Percentiles rank a stretch among this genome's conserved stretches.
Conservation (phyloP, 2,113 vertebrate species). For the Loxodonta africana region DNA sequence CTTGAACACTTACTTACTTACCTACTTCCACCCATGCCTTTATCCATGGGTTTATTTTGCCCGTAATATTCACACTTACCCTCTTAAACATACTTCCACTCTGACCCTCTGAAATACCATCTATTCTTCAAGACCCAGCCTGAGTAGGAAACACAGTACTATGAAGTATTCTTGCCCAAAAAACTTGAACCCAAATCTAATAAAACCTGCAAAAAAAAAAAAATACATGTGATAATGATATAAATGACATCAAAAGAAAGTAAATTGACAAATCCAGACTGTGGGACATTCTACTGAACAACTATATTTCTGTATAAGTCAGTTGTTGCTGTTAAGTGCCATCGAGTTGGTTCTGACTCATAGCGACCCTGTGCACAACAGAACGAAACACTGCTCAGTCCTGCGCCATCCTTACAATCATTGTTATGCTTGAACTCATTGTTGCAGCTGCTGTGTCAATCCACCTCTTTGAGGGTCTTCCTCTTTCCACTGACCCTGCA, state of each 20-base stretch:
- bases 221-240: background rate
- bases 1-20: background rate
- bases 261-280: background rate
- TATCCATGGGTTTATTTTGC: background rate
- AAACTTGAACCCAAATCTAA: constrained; percentile 8
- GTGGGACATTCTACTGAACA: background rate
- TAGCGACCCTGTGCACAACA: no score
- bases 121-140: background rate
- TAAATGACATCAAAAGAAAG: constrained; percentile 3
- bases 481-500: no score
- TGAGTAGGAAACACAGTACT: background rate
- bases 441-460: no score
- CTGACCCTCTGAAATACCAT: background rate
- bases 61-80: background rate
- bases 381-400: no score
- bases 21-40: background rate
- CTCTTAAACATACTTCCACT: background rate
- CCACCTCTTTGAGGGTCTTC: no score
- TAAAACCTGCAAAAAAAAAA: background rate
- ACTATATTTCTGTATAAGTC: background rate
- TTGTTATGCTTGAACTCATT: no score
- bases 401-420: no score
- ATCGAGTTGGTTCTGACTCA: no score
- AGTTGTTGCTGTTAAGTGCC: no score
- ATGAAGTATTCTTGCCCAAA: background rate